phyloP scores from a whole-genome alignment of 2,888 invertebrate genomes.

The Torymus auratus region DNA sequence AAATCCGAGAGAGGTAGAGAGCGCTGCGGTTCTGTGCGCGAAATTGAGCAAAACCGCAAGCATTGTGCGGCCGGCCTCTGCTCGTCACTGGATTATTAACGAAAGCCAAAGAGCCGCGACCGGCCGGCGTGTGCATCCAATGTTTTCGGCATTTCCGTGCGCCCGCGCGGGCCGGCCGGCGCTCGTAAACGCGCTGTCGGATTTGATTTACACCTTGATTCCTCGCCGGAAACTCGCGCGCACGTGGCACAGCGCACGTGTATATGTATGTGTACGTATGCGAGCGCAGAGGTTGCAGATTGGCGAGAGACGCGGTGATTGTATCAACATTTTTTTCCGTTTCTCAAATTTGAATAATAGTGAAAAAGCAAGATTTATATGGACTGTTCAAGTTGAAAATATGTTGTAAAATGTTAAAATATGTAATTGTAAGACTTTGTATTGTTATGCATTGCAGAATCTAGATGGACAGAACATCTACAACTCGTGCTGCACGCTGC shows the following conservation, averaged over 20 bases:
- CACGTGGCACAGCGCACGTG: too few relatives aligned
- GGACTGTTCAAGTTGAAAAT: too few relatives aligned
- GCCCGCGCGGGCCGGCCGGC: neutral
- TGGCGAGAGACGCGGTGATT: too few relatives aligned
- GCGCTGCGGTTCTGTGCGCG: slow-evolving; percentile 1
- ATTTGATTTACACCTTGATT: slow-evolving; percentile 59
- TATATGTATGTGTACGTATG: too few relatives aligned
- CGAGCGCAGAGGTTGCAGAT: too few relatives aligned
- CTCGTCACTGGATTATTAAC: slow-evolving; percentile 68
- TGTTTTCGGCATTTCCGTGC: slow-evolving; percentile 42
- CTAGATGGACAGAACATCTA: slow-evolving; percentile 99
- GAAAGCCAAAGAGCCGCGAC: slow-evolving; percentile 67
- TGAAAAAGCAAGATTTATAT: too few relatives aligned
- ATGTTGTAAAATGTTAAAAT: too few relatives aligned
- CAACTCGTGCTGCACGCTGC: slow-evolving; percentile 99
- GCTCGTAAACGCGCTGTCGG: slow-evolving; percentile 53
- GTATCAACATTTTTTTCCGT: too few relatives aligned
- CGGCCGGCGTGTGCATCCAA: neutral
- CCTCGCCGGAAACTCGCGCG: slow-evolving; percentile 31
- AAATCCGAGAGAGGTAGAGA: slow-evolving; percentile 7
- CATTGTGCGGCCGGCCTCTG: slow-evolving; percentile 55
- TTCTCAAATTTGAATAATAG: too few relatives aligned
- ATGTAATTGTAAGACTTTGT: too few relatives aligned
- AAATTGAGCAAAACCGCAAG: slow-evolving; percentile 43
- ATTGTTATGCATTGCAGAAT: slow-evolving; percentile 79